Base-by-base conservation (phyloP, 2,888 invertebrate species). In the Cantharis rustica region DNA sequence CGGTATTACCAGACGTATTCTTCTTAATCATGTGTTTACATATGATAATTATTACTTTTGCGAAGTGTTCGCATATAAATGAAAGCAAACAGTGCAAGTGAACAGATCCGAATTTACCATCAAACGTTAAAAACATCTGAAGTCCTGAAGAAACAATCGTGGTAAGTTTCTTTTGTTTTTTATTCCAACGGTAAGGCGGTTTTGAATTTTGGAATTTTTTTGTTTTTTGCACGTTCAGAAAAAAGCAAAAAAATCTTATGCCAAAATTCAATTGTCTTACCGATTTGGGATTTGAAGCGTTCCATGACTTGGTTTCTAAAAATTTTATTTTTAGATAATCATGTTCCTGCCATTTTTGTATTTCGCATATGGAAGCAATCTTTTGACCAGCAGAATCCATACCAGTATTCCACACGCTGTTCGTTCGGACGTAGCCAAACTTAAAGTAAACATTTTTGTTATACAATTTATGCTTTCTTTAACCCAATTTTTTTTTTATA, bases 361-460 rank as follows among this genome's bases (percentile, higher is more conserved):
- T 87, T 97, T 96, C 88, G 96, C 95, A 0, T 98, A 94, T 86
- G 97, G 97, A 1, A 97, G 97, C 86, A 98, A 98, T 88, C 90
- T 97, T 86, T 89, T 96, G 68, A 90, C 92, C 10, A 92, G 93
- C 86, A 90, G 97, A 83, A 94, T 98, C 81, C 95, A 91, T 80
- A 91, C 96, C 23, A 93, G 94, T 83, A 96, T 95, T 88, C 94
- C 95, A 27, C 91, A 93, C 26, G 95, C 95, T 3, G 88, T 90
- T 74, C 91, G 94, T 84, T 89, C 92, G 81, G 92, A 92, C 26
- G 90, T 93, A 70, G 97, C 93, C 3, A 90, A 90, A 86, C 89
- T 96, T 70, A 88, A 92, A 84, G 94, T 93, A 87, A n/a, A 5
- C 0, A 47, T 47, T 47, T 47, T n/a, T 47, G 3, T 27, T n/a